These are phyloP conservation scores for Phycodurus eques DNA, from an alignment of 2,113 vertebrate genomes.

Conservation along the genomic window DNA sequence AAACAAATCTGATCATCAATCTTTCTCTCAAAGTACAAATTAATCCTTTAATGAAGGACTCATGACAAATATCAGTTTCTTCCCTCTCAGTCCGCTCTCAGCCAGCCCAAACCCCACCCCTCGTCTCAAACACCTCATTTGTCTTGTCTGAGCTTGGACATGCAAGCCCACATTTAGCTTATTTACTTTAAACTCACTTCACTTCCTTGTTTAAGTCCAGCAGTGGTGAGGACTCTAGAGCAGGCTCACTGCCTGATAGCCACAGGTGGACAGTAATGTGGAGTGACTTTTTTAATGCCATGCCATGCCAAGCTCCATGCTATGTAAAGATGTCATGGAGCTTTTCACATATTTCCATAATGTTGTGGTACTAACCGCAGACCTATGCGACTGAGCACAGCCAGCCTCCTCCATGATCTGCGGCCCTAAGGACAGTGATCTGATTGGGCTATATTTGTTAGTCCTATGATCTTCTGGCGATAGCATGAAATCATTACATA, in stretches of 20 bases:
- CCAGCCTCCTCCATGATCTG: background rate
- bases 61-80: constrained; percentile 2
- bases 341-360: constrained; percentile 34
- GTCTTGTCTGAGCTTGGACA: constrained; percentile 24
- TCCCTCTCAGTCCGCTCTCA: constrained; percentile 4
- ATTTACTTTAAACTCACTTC: background rate
- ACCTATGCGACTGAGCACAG: constrained; percentile 22
- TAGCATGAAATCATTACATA: background rate
- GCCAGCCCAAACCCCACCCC: background rate
- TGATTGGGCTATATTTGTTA: background rate
- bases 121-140: constrained; percentile 28
- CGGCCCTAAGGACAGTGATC: background rate
- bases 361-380: constrained; percentile 31
- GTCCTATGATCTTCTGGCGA: background rate
- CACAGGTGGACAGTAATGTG: constrained; percentile 20
- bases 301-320: constrained; percentile 25
- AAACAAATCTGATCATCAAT: background rate
- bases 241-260: constrained; percentile 7
- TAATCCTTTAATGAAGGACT: constrained; percentile 9
- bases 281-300: constrained; percentile 22
- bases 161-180: constrained; percentile 3
- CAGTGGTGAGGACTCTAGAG: background rate
- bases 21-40: background rate
- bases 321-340: constrained; percentile 44
- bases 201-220: background rate